Conservation (phyloP, 1,140 invertebrate species). For the Diplogasteroides magnus region DNA sequence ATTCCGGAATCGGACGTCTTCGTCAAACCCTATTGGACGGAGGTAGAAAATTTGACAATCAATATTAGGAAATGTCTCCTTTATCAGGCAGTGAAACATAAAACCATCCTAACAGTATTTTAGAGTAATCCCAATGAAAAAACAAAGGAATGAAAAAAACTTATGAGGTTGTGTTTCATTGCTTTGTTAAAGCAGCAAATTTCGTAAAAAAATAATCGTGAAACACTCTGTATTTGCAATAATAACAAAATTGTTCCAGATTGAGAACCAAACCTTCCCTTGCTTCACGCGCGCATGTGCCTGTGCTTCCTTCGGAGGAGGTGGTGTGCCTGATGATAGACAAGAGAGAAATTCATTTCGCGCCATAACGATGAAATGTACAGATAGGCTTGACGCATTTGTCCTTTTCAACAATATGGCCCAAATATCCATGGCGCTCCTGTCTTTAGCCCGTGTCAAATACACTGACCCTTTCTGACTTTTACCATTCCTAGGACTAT, state of each 20-base stretch:
- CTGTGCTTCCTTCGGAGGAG: background rate
- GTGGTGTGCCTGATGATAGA: background rate
- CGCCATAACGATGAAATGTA: too few relatives aligned
- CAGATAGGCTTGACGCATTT: too few relatives aligned
- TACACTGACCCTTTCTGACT: background rate
- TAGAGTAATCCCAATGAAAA: too few relatives aligned
- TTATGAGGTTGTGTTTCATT: background rate
- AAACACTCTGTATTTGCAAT: background rate
- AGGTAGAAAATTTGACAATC: too few relatives aligned
- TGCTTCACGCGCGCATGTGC: background rate
- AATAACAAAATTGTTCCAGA: background rate
- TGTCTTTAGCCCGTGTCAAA: too few relatives aligned
- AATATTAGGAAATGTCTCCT: background rate
- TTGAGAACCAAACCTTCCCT: background rate
- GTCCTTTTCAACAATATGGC: too few relatives aligned
- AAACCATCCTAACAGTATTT: background rate
- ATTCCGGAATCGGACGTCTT: slow-evolving; percentile 19
- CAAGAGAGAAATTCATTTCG: too few relatives aligned
- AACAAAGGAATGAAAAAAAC: background rate
- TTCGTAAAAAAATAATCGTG: too few relatives aligned
- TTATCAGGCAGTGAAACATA: too few relatives aligned
- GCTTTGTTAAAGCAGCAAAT: background rate
- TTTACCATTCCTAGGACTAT: background rate
- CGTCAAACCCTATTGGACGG: slow-evolving; percentile 16
- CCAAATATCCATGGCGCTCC: too few relatives aligned